Conservation (phyloP, 2,888 invertebrate species). For the Trachelus tabidus region DNA sequence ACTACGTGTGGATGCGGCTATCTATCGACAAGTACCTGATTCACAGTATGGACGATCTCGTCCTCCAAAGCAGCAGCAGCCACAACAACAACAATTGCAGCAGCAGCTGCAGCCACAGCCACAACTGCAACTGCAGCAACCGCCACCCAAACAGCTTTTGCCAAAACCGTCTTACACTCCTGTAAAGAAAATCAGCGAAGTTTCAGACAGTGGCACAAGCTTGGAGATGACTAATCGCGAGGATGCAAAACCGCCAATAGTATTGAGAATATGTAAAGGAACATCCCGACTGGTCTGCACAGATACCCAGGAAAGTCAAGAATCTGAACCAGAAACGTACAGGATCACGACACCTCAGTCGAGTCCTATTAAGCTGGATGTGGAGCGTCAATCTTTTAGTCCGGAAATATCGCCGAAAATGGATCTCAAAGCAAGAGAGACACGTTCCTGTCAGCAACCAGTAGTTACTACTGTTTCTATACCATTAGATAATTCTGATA, state of each 20-base stretch:
- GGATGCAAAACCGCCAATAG: slow-evolving; percentile 79
- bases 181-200: slow-evolving; percentile 60
- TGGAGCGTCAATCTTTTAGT: slow-evolving; percentile 20
- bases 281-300: slow-evolving; percentile 70
- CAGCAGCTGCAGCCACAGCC: slow-evolving; percentile 7
- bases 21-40: slow-evolving; percentile 62
- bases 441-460: slow-evolving; percentile 38
- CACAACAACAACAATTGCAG: slow-evolving; percentile 18
- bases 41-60: slow-evolving; percentile 52
- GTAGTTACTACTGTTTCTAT: slow-evolving; percentile 53
- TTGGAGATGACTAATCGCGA: slow-evolving; percentile 46
- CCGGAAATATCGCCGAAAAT: slow-evolving; percentile 7
- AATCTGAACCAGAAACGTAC: slow-evolving; percentile 49
- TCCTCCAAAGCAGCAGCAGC: slow-evolving; percentile 40
- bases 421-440: slow-evolving; percentile 21
- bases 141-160: neutral
- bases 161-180: slow-evolving; percentile 57
- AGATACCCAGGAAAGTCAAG: slow-evolving; percentile 44
- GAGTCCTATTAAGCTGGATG: slow-evolving; percentile 47
- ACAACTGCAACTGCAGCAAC: neutral
- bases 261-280: slow-evolving; percentile 86
- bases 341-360: slow-evolving; percentile 51
- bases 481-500: slow-evolving; percentile 56
- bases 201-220: slow-evolving; percentile 36
- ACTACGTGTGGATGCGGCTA: slow-evolving; percentile 48